phyloP scores from a whole-genome alignment of 2,113 vertebrate genomes.

The Sialia sialis region DNA sequence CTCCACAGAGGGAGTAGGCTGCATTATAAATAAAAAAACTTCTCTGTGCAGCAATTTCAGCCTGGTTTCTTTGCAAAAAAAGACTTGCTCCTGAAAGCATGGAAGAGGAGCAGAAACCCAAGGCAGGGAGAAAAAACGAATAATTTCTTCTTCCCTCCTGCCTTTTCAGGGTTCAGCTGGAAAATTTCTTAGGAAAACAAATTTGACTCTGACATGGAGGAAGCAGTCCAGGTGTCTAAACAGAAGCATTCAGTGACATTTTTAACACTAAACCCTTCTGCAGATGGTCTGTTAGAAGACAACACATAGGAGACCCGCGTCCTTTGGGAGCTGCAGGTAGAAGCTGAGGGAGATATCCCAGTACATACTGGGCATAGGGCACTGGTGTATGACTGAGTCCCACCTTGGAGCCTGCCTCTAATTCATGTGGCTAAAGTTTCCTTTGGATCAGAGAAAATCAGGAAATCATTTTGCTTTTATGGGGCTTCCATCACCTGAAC shows the following conservation, averaged over 20 bases:
- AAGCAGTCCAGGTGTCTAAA: background rate
- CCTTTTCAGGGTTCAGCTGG: background rate
- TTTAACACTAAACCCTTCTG: background rate
- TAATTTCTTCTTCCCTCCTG: background rate
- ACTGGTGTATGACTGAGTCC: accelerated
- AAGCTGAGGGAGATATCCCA: background rate
- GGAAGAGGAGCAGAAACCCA: background rate
- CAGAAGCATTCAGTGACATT: background rate
- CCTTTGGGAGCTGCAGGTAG: background rate
- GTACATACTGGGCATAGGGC: accelerated
- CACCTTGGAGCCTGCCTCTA: background rate
- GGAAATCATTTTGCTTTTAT: background rate
- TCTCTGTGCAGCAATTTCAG: background rate
- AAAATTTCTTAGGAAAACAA: background rate
- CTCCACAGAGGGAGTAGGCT: background rate
- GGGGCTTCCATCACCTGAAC: background rate
- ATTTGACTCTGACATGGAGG: background rate
- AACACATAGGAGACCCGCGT: background rate
- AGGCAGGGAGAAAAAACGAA: background rate
- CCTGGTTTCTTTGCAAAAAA: background rate
- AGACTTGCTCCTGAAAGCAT: background rate
- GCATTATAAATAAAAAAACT: background rate
- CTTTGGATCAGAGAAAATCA: background rate
- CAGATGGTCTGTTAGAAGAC: background rate
- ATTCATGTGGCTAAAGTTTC: background rate